phyloP scores from a whole-genome alignment of 2,113 vertebrate genomes.

The Gymnogyps californianus region DNA sequence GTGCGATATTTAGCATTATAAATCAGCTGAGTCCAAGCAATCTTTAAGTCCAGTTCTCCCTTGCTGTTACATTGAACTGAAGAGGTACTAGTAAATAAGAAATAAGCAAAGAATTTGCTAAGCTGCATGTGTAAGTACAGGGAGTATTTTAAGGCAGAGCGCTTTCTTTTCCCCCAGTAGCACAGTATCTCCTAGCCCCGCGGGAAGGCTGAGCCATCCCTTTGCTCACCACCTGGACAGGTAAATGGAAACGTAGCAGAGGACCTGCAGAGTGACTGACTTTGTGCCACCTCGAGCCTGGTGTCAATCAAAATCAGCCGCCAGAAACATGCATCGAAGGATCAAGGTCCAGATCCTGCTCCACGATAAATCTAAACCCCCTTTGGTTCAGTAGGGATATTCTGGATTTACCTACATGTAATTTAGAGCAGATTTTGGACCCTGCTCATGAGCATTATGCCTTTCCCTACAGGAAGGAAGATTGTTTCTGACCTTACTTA shows the following conservation, averaged over 20 bases:
- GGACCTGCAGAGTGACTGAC: not conserved
- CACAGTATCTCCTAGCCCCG: not conserved
- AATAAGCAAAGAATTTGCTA: not conserved
- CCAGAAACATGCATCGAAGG: not conserved
- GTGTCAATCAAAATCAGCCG: not conserved
- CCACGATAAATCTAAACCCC: not conserved
- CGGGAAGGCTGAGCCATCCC: not conserved
- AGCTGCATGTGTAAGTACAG: not conserved
- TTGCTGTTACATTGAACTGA: not conserved
- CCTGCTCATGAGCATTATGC: conserved; percentile 66
- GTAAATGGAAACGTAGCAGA: not conserved
- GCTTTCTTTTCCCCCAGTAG: not conserved
- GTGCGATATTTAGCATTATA: not conserved
- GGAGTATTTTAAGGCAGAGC: not conserved
- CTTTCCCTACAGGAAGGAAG: conserved; percentile 65
- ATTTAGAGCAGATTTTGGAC: conserved; percentile 57
- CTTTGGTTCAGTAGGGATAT: not conserved
- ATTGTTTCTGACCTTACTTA: conserved; percentile 75
- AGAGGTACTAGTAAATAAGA: not conserved
- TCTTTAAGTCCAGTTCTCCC: not conserved
- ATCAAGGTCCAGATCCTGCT: not conserved
- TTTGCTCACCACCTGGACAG: not conserved
- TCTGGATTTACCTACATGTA: conserved; percentile 45
- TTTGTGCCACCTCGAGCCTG: not conserved
- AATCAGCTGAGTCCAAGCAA: not conserved